Conservation (phyloP, 2,797 vertebrate genomes). For the Alfaro cultratus region DNA sequence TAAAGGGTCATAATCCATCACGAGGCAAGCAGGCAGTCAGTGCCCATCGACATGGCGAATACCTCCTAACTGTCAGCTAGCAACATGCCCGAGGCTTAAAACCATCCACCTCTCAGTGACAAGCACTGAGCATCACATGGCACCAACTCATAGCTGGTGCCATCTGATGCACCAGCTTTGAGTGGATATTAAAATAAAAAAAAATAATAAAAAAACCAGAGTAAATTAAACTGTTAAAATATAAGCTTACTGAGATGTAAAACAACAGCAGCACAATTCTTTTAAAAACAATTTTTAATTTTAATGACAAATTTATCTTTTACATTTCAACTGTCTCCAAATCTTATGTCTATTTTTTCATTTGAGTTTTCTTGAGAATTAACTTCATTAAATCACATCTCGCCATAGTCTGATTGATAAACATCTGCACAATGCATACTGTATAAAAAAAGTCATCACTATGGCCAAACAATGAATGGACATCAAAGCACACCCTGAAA, state of each 20-base stretch:
- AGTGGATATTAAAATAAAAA: neutral
- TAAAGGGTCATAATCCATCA: constrained; percentile 76
- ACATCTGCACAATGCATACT: neutral
- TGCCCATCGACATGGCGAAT: constrained; percentile 58
- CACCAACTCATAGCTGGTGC: constrained; percentile 19
- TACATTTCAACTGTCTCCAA: neutral
- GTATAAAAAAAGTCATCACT: neutral
- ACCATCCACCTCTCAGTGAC: constrained; percentile 58
- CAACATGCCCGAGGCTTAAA: constrained; percentile 58
- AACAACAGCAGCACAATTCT: neutral
- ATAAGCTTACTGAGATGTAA: neutral
- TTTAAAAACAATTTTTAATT: neutral
- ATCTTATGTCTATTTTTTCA: neutral
- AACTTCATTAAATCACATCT: neutral
- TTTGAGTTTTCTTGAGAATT: neutral
- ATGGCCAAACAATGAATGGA: neutral
- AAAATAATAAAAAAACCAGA: too few species aligned
- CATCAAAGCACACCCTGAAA: neutral
- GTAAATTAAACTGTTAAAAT: neutral
- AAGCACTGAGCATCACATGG: constrained; percentile 40
- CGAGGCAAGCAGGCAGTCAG: constrained; percentile 55
- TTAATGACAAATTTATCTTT: neutral
- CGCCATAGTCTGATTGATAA: neutral
- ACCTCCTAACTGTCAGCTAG: constrained; percentile 56
- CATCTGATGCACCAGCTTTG: too few species aligned